Evolutionary conservation across 2,888 invertebrate genomes (phyloP), one percentile per base, ranked within the genome.

Genomic region (Latrodectus elegans): DNA sequence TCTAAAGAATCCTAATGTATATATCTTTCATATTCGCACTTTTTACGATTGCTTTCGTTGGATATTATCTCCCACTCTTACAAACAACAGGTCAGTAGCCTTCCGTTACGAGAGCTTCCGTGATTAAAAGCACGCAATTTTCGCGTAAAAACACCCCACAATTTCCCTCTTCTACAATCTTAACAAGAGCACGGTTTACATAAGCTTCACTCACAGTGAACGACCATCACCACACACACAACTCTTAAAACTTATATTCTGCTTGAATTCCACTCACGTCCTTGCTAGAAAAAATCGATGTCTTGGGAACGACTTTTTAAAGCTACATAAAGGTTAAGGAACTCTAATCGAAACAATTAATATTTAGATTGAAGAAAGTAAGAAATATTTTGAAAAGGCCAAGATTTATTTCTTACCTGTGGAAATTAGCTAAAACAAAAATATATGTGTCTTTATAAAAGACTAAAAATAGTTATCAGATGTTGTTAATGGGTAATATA

Each of bases 41-140:
- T 53, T 81, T 81, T 81, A 81, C 65, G 81, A 74, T 74, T 74
- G 65, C 65, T 22, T 11, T 12, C n/a, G 26, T 51, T 77, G n/a
- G 67, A 12, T 74, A 52, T 80, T 74, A 9, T 60, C 65, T 84
- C n/a, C 79, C 67, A 64, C 77, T 65, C 72, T 84, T 84, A 53
- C 12, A 15, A 17, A 65, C 60, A 75, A 67, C 68, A 65, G 86
- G 86, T 86, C 86, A 86, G 17, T 86, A 80, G 75, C 86, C 86
- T 80, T 81, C 22, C 26, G 70, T 71, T 81, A 14, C 15, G 51
- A 55, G 55, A 53, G 75, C 71, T 81, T 86, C 81, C 86, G 86
- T 86, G 86, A 81, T 76, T 55, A 17, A 38, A 14, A 64, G 52
- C 86, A 86, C 86, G 86, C 86, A 38, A 86, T 71, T 71, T 75